These are phyloP conservation scores for Tiaroga cobitis DNA, from an alignment of 2,797 vertebrate genomes.

Conservation along the genomic window DNA sequence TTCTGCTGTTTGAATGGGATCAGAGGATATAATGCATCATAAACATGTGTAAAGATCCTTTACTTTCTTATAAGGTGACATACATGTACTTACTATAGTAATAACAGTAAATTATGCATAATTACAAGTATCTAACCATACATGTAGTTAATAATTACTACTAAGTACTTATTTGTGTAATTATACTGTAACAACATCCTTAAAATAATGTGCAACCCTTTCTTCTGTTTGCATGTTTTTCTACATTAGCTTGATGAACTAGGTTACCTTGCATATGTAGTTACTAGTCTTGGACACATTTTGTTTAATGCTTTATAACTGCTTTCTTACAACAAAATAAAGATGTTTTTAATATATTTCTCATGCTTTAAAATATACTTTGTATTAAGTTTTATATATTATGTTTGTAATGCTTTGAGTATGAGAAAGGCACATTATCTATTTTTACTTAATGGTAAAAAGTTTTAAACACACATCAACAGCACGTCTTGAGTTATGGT, in stretches of 20 bases:
- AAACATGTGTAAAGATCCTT: neutral
- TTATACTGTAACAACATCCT: neutral
- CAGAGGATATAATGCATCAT: neutral
- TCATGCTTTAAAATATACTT: neutral
- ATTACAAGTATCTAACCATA: no score
- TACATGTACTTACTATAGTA: neutral
- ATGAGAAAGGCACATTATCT: neutral
- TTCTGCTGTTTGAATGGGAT: neutral
- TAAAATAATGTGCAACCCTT: neutral
- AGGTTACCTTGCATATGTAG: neutral
- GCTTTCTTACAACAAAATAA: neutral
- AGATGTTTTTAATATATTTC: neutral
- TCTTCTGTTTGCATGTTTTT: neutral
- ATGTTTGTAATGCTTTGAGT: neutral
- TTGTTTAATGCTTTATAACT: neutral
- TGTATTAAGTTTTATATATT: neutral
- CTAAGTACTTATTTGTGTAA: neutral
- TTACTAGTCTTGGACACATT: neutral
- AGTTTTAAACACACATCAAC: neutral
- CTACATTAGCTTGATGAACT: neutral
- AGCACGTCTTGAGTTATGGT: neutral
- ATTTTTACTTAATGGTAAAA: neutral
- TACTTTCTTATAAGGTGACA: neutral
- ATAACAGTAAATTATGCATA: no score
- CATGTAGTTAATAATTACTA: no score